Evolutionary conservation across 2,113 vertebrate genomes (phyloP), one percentile per base, ranked within the genome.

Genomic region (Conger conger): DNA sequence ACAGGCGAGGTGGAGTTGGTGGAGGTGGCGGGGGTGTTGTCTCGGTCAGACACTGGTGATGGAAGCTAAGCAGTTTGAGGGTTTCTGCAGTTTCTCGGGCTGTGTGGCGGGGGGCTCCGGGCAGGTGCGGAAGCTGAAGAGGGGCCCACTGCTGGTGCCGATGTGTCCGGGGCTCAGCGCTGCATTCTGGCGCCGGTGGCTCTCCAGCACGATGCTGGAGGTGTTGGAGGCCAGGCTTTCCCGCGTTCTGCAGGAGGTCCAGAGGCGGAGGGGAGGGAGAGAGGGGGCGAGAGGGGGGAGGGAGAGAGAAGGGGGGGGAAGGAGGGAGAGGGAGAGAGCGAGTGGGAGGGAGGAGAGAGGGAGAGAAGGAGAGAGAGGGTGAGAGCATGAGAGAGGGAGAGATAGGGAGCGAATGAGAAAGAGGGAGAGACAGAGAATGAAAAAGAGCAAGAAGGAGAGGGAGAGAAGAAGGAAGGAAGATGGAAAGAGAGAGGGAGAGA

Each of bases 211-310:
- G 77, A 99, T 98, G 92, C 98, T 99, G 38, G 98, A 99, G 87
- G 98, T 99, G 95, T 99, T 99, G 94, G 98, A 99, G 88, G 98
- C 98, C 95, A 99, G 95, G 94, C 98, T 99, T 94, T 99, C 98
- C 82, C 98, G 97, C 89, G 98, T 99, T 92, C 98, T 99, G 93
- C 60, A 94, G 16, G 36, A 40, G 45, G 90, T n/a, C 18, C 1
- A 35, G 8, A 20, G 27, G 40, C 8, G 27, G 5, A n/a, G 3
- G 80, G 23, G 18, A 6, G 80, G 42, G 23, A 6, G 38, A 17
- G 77, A 11, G 78, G 23, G 35, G 36, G 37, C 3, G 40, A 8
- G 40, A 8, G 40, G 40, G 45, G 45, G 7, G 7, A 13, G 45
- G 45, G 3, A 50, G 40, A 42, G 40, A 42, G 40, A 42, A 4